Base-by-base conservation (phyloP, 2,113 vertebrate species). In the Pipa parva region DNA sequence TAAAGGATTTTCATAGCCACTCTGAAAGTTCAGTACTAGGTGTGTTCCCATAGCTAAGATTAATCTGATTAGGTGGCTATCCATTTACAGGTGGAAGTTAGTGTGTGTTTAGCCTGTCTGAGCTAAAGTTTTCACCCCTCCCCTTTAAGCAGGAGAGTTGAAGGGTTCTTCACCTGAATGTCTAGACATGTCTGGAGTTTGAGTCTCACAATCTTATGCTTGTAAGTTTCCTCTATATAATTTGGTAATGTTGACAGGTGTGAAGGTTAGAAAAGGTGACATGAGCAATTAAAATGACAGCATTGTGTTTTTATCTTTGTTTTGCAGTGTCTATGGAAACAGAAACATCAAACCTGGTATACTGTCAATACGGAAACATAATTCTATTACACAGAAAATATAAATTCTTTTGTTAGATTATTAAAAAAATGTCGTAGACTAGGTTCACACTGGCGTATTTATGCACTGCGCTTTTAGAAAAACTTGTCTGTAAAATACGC, bases 141-240 rank as follows among this genome's bases (percentile, higher is more conserved):
- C 82, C 77, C 63, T 71, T 71, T 70, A 83, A 85, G 82, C 79
- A 85, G 82, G 81, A 83, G 83, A 86, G 59, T 87, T 87, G 78
- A 84, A 68, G 77, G 81, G 79, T 83, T 80, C 29, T 79, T 79
- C 84, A 76, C 79, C 75, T 75, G 74, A 74, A 71, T 72, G 89
- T 90, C 86, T 89, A 89, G 89, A 88, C 87, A 67, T 77, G 84
- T 87, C 86, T 88, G 81, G 72, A 79, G 77, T 73, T 59, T 64
- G 51, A 22, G 36, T 63, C 63, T 56, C 33, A 39, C 56, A 75
- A 75, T 81, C 76, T 82, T 81, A 85, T 83, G 80, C 75, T 77
- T 81, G 78, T 65, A 80, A 62, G 69, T 70, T 84, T 79, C 24
- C 56, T 80, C 74, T 85, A 78, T 84, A 80, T 78, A 82, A 79